Percentiles rank a stretch among this genome's conserved stretches.
Conservation (phyloP, 2,888 invertebrate species). For the Thecocarcelia acutangulata region DNA sequence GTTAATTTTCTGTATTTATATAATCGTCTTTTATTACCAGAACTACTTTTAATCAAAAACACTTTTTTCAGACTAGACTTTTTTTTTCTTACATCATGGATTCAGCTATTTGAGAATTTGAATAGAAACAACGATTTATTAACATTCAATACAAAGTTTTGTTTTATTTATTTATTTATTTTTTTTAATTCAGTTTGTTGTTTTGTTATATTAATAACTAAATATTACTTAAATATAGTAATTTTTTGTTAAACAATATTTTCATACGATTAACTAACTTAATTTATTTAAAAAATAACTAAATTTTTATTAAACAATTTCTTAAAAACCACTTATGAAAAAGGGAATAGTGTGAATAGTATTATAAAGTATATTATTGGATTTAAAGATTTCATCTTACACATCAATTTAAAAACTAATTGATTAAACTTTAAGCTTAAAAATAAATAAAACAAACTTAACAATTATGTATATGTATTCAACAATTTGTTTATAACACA, state of each 20-base stretch:
- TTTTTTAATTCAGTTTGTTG: slow-evolving; percentile 5
- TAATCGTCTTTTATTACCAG: too few species aligned
- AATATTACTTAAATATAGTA: slow-evolving; percentile 58
- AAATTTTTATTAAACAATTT: background rate
- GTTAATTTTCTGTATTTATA: too few species aligned
- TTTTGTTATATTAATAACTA: slow-evolving; percentile 37
- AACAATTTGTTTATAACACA: slow-evolving; percentile 34
- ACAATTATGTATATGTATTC: slow-evolving; percentile 23
- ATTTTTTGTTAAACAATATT: slow-evolving; percentile 50
- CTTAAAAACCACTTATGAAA: slow-evolving; percentile 20
- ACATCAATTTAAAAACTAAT: slow-evolving; percentile 8
- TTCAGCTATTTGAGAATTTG: too few species aligned
- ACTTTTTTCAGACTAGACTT: background rate
- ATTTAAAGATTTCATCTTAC: slow-evolving; percentile 9
- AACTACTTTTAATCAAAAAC: too few species aligned
- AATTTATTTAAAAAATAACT: slow-evolving; percentile 14
- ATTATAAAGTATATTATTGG: slow-evolving; percentile 1
- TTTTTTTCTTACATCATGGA: slow-evolving; percentile 6
- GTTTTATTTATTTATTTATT: slow-evolving; percentile 41
- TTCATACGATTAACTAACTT: slow-evolving; percentile 57
- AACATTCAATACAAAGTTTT: slow-evolving; percentile 66
- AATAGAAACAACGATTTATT: slow-evolving; percentile 27
- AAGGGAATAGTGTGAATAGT: slow-evolving; percentile 6
- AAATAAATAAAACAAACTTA: slow-evolving; percentile 44
- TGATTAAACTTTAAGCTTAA: slow-evolving; percentile 25